Base-by-base conservation (phyloP, 2,888 invertebrate species). In the Oscheius myriophilus region DNA sequence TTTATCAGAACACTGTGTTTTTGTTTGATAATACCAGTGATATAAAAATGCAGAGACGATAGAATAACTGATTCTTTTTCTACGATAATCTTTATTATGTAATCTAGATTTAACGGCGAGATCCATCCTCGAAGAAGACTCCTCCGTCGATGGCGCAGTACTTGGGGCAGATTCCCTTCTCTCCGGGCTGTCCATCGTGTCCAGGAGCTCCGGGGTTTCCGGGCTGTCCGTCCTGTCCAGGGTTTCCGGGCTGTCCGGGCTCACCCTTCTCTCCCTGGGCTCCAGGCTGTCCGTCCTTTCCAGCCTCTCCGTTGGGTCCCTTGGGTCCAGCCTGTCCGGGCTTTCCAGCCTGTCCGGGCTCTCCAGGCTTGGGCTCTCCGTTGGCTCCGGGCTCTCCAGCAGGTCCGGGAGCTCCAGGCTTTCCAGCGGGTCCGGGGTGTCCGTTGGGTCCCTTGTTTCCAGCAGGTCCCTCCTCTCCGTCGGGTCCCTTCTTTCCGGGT, bases 81-180 rank as follows among this genome's bases (percentile, higher is more conserved):
- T n/a, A n/a, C n/a, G n/a, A n/a, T n/a, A n/a, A n/a, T n/a, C n/a
- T n/a, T n/a, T n/a, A n/a, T n/a, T n/a, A n/a, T n/a, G n/a, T n/a
- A n/a, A n/a, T 33, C 14, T 16, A 12, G 16, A 25, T 33, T 78
- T 77, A 80, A 72, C 81, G 81, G 52, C 81, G 78, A 59, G 82
- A 84, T 75, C 84, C 84, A 72, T 84, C 84, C 75, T 84, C 84
- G 83, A 84, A 84, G 83, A 84, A 84, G 73, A 84, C 84, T 77
- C 78, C 78, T 69, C 78, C 78, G 66, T 78, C 78, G 67, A 78
- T 62, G 61, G 78, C 78, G 67, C 78, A 78, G 62, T 78, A 78
- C 68, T 80, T 80, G 70, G 80, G 78, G 67, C 80, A 80, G 76
- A 78, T 78, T 57, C 78, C 78, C 72, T 75, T 76, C 75, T 78